phyloP scores from a whole-genome alignment of 2,888 invertebrate genomes.

The Iselma pallidipennis region DNA sequence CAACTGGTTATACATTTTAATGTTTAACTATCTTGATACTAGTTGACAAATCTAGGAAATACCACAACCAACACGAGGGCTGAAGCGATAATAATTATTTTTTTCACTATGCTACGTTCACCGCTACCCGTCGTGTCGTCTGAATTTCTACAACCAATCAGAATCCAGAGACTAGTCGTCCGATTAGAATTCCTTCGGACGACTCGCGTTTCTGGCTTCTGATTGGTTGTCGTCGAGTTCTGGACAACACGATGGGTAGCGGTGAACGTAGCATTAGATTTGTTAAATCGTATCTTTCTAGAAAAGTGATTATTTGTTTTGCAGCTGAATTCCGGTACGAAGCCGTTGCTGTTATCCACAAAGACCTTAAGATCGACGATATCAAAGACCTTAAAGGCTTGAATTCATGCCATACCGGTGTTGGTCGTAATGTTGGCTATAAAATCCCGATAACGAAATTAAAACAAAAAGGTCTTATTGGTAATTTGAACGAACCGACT shows the following conservation, averaged over 20 bases:
- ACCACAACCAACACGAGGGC: no score
- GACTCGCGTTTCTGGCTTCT: no score
- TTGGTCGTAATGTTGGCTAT: constrained; percentile 87
- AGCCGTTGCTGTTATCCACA: constrained; percentile 79
- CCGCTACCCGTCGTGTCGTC: no score
- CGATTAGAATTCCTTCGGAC: no score
- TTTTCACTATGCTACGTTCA: no score
- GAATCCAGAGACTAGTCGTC: no score
- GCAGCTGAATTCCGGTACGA: constrained; percentile 80
- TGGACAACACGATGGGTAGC: no score
- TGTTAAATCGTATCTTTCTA: no score
- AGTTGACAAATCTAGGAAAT: neutral
- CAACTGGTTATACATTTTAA: neutral
- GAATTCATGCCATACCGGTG: constrained; percentile 85
- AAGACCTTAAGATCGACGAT: constrained; percentile 69
- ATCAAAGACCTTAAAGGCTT: constrained; percentile 73
- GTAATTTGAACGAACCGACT: constrained; percentile 68
- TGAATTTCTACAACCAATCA: neutral
- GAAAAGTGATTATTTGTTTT: constrained; percentile 40
- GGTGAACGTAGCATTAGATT: no score
- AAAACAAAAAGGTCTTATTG: constrained; percentile 70
- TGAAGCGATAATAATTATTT: no score
- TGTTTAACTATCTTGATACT: neutral
- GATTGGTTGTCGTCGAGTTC: no score
- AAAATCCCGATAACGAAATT: constrained; percentile 80